Conservation (phyloP, 2,113 vertebrate genomes). For the Tyrannus savana region DNA sequence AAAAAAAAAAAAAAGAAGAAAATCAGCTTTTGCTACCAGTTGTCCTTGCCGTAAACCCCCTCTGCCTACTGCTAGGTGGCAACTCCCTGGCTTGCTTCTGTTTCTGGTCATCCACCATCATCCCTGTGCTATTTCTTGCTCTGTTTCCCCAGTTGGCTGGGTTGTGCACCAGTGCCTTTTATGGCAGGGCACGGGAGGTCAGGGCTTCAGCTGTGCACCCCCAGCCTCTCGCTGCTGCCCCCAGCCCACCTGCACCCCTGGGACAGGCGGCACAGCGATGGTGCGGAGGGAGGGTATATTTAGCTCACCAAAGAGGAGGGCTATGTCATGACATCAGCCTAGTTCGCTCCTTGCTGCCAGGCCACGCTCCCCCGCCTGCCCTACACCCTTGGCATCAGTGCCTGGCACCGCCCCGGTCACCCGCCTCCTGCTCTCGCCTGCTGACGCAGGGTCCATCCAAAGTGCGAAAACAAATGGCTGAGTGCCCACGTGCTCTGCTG, state of each 20-base stretch:
- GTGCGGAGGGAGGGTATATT: not conserved
- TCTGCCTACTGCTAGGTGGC: not conserved
- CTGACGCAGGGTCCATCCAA: not conserved
- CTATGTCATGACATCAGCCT: not conserved
- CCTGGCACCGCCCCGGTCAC: accelerated
- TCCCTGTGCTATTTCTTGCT: conserved; percentile 3
- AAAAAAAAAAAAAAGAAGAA: not conserved
- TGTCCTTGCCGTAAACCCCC: not conserved
- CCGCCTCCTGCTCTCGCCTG: not conserved
- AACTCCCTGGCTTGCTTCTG: not conserved
- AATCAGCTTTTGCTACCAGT: not conserved
- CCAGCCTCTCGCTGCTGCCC: not conserved
- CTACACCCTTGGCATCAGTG: accelerated
- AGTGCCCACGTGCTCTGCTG: not conserved
- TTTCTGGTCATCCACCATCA: not conserved
- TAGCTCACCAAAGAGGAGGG: not conserved
- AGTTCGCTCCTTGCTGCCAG: not conserved
- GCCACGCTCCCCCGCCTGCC: not conserved
- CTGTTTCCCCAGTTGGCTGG: conserved; percentile 5
- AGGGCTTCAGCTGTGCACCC: not conserved
- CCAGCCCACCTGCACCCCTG: not conserved
- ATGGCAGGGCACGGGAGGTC: not conserved
- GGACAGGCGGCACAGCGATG: accelerated
- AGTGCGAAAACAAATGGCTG: not conserved
- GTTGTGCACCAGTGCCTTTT: not conserved